Conservation (phyloP, 2,797 vertebrate genomes). For the Eulemur coronatus region DNA sequence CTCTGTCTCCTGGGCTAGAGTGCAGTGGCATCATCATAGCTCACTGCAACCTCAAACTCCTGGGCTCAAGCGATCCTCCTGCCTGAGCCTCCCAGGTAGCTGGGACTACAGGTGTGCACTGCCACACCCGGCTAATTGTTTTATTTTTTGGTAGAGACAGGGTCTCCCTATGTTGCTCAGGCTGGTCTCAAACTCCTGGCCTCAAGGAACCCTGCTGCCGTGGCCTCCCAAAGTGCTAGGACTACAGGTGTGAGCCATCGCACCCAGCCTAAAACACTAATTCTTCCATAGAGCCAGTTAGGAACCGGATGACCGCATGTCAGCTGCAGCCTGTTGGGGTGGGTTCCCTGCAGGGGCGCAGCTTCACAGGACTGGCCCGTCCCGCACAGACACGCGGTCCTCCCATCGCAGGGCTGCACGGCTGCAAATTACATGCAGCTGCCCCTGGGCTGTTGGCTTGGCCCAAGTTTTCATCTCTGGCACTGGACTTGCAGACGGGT, state of each 20-base stretch:
- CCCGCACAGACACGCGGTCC: too few species aligned
- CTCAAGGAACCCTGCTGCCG: background rate
- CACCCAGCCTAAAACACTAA: background rate
- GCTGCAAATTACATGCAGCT: background rate
- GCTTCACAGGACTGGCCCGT: accelerated
- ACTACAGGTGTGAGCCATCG: background rate
- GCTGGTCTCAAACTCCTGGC: background rate
- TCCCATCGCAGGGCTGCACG: background rate
- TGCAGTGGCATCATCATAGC: too few species aligned
- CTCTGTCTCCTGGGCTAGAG: background rate
- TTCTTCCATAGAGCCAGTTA: background rate
- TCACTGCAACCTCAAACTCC: background rate
- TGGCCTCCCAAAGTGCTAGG: background rate
- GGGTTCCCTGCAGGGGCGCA: accelerated
- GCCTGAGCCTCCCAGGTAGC: too few species aligned
- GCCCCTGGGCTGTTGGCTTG: background rate
- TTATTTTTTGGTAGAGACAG: background rate
- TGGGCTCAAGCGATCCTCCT: background rate
- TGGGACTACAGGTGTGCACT: too few species aligned
- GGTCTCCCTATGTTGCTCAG: background rate
- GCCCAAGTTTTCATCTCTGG: background rate
- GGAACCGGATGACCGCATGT: background rate
- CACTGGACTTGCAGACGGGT: background rate
- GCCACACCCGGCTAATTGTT: background rate
- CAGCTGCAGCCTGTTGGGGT: background rate